Percentiles rank a stretch among this genome's conserved stretches.
Evolutionary conservation across 23 tunicate species (phyloP).

Genomic region (Oikopleura albicans): DNA sequence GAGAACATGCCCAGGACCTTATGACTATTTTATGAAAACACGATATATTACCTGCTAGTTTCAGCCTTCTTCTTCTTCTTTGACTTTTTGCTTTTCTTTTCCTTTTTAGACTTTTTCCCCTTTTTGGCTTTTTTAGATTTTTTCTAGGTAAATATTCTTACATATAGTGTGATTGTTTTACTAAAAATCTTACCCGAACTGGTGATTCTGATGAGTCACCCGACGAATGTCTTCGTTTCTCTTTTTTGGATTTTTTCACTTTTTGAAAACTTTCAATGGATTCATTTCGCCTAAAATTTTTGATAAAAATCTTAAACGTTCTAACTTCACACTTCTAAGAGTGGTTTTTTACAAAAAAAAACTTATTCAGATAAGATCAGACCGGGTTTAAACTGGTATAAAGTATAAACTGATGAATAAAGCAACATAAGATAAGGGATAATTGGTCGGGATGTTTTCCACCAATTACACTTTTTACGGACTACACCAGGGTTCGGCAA

Average conservation of each 20-base stretch:
- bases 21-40: no score
- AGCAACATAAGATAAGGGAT: no score
- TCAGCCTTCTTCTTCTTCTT: not conserved
- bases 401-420: no score
- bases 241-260: not conserved
- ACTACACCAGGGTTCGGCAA: no score
- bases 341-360: no score
- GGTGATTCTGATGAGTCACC: not conserved
- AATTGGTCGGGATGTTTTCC: no score
- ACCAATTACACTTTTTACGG: no score
- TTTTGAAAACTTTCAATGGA: not conserved
- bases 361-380: no score
- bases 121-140: constrained; percentile 6
- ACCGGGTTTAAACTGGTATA: no score
- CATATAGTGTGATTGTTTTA: not conserved
- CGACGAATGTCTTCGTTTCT: not conserved
- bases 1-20: no score
- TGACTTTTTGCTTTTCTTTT: not conserved
- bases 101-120: not conserved
- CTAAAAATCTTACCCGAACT: not conserved
- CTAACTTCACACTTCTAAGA: not conserved
- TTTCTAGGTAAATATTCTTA: not conserved
- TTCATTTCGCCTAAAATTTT: not conserved
- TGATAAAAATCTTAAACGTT: not conserved
- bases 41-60: not conserved